Percentiles rank a stretch among this genome's conserved stretches.
phyloP scores from a whole-genome alignment of 2,113 vertebrate genomes.

The Megalops atlanticus region DNA sequence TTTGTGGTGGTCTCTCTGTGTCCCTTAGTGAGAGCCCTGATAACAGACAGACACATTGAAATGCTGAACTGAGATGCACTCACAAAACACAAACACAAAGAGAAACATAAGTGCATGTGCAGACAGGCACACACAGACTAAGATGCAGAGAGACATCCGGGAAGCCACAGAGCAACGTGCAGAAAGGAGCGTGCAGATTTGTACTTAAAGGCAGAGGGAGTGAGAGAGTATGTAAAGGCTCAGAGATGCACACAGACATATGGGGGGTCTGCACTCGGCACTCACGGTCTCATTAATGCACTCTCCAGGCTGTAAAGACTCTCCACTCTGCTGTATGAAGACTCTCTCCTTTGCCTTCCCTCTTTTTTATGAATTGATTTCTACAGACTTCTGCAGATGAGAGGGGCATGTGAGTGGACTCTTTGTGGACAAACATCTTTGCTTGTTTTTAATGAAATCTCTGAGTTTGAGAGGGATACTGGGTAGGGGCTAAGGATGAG shows the following conservation, averaged over 20 bases:
- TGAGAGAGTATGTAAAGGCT: not conserved
- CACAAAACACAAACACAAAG: not conserved
- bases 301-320: not conserved
- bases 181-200: not conserved
- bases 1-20: no score
- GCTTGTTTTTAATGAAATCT: slow-evolving; percentile 8
- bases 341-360: not conserved
- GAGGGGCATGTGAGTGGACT: not conserved
- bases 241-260: not conserved
- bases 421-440: not conserved
- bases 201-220: not conserved
- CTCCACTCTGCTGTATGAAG: not conserved
- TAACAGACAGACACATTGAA: no score
- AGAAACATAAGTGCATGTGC: not conserved
- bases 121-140: not conserved
- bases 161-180: not conserved
- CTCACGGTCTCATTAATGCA: not conserved
- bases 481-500: not conserved
- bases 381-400: not conserved
- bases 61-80: no score
- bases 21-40: no score
- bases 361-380: slow-evolving; percentile 19
- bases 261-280: not conserved
- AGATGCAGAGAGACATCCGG: not conserved
- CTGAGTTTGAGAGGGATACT: not conserved